Percentiles rank a stretch among this genome's conserved stretches.
Conservation (phyloP, 2,113 vertebrate genomes). For the Nesospiza acunhae region DNA sequence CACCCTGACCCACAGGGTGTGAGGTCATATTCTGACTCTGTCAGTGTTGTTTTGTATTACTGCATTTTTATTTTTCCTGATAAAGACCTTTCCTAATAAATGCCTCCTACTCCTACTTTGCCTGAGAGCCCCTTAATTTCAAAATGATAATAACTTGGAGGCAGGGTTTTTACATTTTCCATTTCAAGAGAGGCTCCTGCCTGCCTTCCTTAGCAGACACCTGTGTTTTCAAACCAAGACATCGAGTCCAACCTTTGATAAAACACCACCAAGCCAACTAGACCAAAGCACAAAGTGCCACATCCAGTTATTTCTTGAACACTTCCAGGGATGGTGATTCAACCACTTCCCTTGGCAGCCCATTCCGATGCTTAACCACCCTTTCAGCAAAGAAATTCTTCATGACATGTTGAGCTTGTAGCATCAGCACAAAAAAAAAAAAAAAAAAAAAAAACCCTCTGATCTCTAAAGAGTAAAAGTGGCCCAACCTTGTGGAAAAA, state of each 20-base stretch:
- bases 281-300: background rate
- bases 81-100: background rate
- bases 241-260: background rate
- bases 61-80: background rate
- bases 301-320: background rate
- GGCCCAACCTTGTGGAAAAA: background rate
- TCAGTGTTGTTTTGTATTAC: background rate
- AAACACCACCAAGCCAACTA: background rate
- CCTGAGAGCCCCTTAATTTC: background rate
- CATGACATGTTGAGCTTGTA: background rate
- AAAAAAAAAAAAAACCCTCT: fast-evolving
- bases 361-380: background rate
- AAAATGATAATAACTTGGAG: background rate
- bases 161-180: background rate
- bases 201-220: background rate
- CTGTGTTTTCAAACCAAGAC: background rate
- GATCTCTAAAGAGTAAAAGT: background rate
- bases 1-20: background rate
- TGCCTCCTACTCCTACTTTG: background rate
- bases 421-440: background rate
- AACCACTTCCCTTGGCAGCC: background rate
- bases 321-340: background rate
- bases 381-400: background rate
- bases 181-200: background rate
- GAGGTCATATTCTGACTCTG: background rate